Percentiles rank a stretch among this genome's conserved stretches.
phyloP scores from a whole-genome alignment of 2,113 vertebrate genomes.

The Microcebus tavaratra region DNA sequence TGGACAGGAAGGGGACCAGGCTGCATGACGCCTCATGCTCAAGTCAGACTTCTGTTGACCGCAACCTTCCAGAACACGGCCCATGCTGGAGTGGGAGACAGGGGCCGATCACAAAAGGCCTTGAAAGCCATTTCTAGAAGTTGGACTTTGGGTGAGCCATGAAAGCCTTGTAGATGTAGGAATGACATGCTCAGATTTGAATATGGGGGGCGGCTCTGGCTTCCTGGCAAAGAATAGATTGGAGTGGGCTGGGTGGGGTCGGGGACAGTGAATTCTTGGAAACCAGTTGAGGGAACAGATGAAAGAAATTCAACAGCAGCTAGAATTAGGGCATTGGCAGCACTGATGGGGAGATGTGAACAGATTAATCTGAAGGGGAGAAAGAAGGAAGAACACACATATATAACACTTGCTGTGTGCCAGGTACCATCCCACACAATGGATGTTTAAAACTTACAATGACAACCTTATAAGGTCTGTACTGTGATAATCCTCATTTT shows the following conservation, averaged over 20 bases:
- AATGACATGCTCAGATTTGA: not conserved
- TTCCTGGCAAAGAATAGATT: not conserved
- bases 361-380: not conserved
- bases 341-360: not conserved
- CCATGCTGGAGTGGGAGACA: not conserved
- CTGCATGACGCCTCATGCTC: not conserved
- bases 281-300: not conserved
- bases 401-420: not conserved
- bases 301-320: not conserved
- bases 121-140: constrained; percentile 4
- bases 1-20: not conserved
- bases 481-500: not conserved
- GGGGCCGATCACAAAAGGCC: not conserved
- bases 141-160: not conserved
- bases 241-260: not conserved
- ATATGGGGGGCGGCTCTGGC: not conserved
- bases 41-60: not conserved
- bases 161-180: not conserved
- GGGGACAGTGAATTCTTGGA: not conserved
- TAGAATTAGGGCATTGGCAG: not conserved
- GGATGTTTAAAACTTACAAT: not conserved
- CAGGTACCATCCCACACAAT: no score
- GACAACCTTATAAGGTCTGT: not conserved
- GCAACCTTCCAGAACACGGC: not conserved
- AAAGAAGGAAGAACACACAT: not conserved